These are phyloP conservation scores for Trachelus tabidus DNA, from an alignment of 2,888 invertebrate species.

Conservation along the genomic window DNA sequence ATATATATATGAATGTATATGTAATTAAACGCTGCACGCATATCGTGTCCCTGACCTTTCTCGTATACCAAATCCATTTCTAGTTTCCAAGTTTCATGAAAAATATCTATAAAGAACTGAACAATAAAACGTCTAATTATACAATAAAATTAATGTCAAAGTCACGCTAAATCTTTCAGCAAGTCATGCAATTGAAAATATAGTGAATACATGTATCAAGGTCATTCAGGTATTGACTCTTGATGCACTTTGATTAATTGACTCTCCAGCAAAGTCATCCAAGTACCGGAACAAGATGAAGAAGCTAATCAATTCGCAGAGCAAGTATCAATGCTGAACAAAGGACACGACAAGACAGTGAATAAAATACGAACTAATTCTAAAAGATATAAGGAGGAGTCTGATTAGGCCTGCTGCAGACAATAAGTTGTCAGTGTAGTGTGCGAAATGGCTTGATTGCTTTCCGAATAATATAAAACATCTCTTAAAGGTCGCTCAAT, in stretches of 20 bases:
- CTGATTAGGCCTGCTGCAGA: conserved; percentile 64
- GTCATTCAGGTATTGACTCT: neutral
- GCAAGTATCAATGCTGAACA: neutral
- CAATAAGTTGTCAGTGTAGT: conserved; percentile 24
- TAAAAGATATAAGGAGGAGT: conserved; percentile 40
- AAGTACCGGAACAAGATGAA: neutral
- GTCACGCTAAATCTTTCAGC: neutral
- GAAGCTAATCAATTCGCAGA: neutral
- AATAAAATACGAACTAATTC: neutral
- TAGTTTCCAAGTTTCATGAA: neutral
- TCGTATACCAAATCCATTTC: neutral
- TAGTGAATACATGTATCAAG: neutral
- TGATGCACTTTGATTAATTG: neutral
- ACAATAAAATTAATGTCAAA: neutral
- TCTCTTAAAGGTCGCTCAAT: neutral
- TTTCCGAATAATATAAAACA: neutral
- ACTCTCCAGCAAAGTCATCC: neutral
- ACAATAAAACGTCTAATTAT: no score
- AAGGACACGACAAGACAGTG: neutral
- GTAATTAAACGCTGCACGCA: neutral
- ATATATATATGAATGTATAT: neutral
- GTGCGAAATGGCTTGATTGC: conserved; percentile 20
- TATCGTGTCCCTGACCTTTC: neutral
- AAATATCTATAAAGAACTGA: neutral
- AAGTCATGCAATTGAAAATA: neutral